phyloP scores from a whole-genome alignment of 2,113 vertebrate species.

The Eonycteris spelaea region DNA sequence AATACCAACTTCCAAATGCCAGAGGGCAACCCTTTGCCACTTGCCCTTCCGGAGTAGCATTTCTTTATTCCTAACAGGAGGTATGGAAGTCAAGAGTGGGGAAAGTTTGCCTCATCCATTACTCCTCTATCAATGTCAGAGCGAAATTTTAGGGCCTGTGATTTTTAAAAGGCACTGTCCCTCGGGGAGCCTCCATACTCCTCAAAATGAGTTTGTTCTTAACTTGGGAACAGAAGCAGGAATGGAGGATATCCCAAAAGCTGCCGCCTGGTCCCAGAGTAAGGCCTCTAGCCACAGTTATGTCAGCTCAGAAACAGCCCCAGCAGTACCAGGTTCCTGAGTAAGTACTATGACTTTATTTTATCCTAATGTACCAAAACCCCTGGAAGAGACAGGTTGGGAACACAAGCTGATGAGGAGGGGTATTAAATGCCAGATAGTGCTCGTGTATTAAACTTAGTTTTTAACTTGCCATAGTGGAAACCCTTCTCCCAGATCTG shows the following conservation, averaged over 20 bases:
- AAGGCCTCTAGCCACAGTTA: not conserved
- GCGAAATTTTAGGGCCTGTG: not conserved
- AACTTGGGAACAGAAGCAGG: not conserved
- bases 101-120: not conserved
- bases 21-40: not conserved
- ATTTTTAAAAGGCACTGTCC: not conserved
- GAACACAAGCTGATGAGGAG: not conserved
- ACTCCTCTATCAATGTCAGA: not conserved
- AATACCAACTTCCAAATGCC: conserved; percentile 29
- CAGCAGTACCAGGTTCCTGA: not conserved
- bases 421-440: rapidly evolving
- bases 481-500: not conserved
- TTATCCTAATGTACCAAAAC: not conserved
- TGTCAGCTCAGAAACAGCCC: not conserved
- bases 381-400: not conserved
- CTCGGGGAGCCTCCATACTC: not conserved
- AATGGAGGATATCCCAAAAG: not conserved
- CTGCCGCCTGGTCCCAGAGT: not conserved
- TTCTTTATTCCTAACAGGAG: not conserved
- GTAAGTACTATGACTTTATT: not conserved
- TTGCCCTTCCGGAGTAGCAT: not conserved
- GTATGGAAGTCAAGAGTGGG: not conserved
- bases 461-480: not conserved
- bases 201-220: not conserved
- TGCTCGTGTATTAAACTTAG: not conserved